Conservation (phyloP, 2,113 vertebrate species). For the Phalacrocorax aristotelis region DNA sequence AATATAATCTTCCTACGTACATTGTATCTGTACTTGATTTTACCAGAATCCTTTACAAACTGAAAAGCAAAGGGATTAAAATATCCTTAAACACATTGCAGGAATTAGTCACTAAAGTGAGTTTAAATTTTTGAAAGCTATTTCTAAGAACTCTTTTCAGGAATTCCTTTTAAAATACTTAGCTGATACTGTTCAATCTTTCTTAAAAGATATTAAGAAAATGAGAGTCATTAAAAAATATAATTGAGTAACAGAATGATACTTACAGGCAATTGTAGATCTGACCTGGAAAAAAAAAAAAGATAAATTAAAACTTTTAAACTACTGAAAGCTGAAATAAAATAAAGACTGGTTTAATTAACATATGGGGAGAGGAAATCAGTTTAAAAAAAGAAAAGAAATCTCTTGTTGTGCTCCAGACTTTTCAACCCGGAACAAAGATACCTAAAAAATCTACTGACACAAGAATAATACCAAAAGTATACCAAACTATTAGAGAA, state of each 20-base stretch:
- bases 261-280: conserved; percentile 64
- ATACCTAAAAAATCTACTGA: neutral
- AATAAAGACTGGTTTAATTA: neutral
- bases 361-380: fast-evolving
- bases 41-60: neutral
- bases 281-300: conserved; percentile 67
- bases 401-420: neutral
- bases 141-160: neutral
- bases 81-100: neutral
- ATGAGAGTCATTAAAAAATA: neutral
- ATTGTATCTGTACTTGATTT: conserved; percentile 2
- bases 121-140: neutral
- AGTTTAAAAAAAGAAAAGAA: neutral
- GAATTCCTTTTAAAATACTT: neutral
- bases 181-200: neutral
- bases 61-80: neutral
- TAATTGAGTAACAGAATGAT: neutral
- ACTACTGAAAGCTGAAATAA: conserved; percentile 10
- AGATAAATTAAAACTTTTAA: conserved; percentile 53
- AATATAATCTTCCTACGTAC: neutral
- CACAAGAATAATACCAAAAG: neutral
- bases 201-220: neutral
- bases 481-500: neutral
- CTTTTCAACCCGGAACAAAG: neutral
- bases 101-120: neutral